Conservation (phyloP, 2,797 vertebrate genomes). For the Malacoctenus gilli region DNA sequence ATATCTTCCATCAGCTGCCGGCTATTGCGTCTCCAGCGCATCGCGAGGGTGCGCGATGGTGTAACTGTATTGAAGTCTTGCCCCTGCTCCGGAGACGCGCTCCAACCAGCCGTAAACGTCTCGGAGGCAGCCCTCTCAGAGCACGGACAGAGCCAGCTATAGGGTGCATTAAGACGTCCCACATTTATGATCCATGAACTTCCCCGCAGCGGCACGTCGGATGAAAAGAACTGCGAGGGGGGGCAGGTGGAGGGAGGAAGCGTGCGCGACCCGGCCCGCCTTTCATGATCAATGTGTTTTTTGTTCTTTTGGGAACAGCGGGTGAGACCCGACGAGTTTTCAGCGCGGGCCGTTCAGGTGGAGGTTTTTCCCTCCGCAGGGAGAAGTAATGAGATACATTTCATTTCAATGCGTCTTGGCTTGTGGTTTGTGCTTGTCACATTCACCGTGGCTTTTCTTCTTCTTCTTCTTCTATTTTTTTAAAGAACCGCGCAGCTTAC, state of each 20-base stretch:
- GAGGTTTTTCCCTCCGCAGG: constrained; percentile 11
- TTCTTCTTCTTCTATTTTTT: no score
- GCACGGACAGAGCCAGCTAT: constrained; percentile 36
- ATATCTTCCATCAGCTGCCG: constrained; percentile 55
- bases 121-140: constrained; percentile 48
- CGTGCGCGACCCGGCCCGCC: constrained; percentile 10
- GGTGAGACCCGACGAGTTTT: constrained; percentile 25
- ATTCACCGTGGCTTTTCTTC: constrained; percentile 36
- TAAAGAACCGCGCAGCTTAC: constrained; percentile 13
- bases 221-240: constrained; percentile 19
- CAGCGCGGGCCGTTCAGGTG: constrained; percentile 9
- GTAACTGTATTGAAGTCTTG: constrained; percentile 32
- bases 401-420: constrained; percentile 40
- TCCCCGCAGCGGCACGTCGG: constrained; percentile 34
- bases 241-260: constrained; percentile 18
- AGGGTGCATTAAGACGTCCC: constrained; percentile 55
- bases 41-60: constrained; percentile 33
- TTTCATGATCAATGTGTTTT: constrained; percentile 44
- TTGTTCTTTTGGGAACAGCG: constrained; percentile 15
- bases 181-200: constrained; percentile 61
- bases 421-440: constrained; percentile 48
- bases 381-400: constrained; percentile 45
- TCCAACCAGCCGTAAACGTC: constrained; percentile 47
- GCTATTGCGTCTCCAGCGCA: constrained; percentile 34
- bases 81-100: constrained; percentile 45